These are phyloP conservation scores for Pteronotus mesoamericanus DNA, from an alignment of 2,797 vertebrate species.

Conservation along the genomic window DNA sequence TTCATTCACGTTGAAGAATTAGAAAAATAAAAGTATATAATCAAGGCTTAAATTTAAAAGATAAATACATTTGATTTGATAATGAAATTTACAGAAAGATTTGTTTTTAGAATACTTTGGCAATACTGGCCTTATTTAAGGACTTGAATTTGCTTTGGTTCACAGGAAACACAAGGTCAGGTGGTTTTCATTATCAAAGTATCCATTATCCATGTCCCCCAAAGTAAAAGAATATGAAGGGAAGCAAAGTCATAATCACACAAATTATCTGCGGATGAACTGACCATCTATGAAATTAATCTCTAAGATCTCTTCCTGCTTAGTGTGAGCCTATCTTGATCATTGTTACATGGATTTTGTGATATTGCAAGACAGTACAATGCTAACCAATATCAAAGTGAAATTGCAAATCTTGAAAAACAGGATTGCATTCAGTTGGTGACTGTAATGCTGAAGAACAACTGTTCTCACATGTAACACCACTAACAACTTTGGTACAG, in stretches of 20 bases:
- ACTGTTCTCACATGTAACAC: neutral
- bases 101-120: neutral
- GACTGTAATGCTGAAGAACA: neutral
- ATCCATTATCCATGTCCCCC: neutral
- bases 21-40: neutral
- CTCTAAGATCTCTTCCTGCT: neutral
- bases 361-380: neutral
- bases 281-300: neutral
- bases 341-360: neutral
- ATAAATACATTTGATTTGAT: neutral
- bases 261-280: neutral
- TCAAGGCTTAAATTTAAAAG: neutral
- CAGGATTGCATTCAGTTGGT: neutral
- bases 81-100: neutral
- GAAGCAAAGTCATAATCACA: neutral
- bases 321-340: neutral
- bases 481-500: neutral
- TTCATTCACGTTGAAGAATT: neutral
- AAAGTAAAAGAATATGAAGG: neutral
- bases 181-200: neutral
- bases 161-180: neutral
- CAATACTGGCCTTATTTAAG: neutral
- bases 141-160: neutral
- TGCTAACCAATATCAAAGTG: neutral
- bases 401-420: slow-evolving; percentile 31